phyloP scores from a whole-genome alignment of 2,888 invertebrate genomes.

The Cerastoderma edule region DNA sequence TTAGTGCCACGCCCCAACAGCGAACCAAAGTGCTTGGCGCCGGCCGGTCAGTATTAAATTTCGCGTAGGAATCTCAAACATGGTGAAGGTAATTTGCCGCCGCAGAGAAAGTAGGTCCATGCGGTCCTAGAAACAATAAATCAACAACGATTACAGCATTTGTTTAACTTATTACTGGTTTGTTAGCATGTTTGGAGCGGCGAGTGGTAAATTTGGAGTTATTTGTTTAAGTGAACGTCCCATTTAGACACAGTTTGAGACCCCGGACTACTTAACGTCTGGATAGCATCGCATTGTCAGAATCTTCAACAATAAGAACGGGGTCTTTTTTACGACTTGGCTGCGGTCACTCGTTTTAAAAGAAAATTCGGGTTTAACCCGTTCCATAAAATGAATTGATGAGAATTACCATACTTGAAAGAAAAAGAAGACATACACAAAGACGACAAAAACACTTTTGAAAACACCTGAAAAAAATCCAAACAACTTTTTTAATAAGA shows the following conservation, averaged over 20 bases:
- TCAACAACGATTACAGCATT: constrained; percentile 24
- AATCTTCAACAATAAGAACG: too few species aligned
- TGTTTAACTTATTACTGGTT: constrained; percentile 16
- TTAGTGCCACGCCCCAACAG: constrained; percentile 16
- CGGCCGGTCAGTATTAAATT: constrained; percentile 38
- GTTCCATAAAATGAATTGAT: too few species aligned
- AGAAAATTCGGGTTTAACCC: too few species aligned
- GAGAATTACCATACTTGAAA: too few species aligned
- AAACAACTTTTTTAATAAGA: too few species aligned
- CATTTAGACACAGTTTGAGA: constrained; percentile 2
- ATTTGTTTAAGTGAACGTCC: constrained; percentile 24
- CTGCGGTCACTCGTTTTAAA: too few species aligned
- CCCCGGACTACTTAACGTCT: not conserved
- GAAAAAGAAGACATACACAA: too few species aligned
- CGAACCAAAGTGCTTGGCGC: constrained; percentile 14
- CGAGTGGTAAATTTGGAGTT: not conserved
- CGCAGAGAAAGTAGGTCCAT: constrained; percentile 4
- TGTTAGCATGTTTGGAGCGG: not conserved
- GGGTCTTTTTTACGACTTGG: too few species aligned
- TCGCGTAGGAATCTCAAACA: constrained; percentile 18
- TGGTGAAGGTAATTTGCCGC: not conserved
- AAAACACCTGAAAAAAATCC: too few species aligned
- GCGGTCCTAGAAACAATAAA: constrained; percentile 12
- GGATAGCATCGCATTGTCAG: constrained; percentile 7
- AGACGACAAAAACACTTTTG: too few species aligned